Evolutionary conservation across 2,888 invertebrate genomes (phyloP).

Genomic region (Alsophila aescularia): DNA sequence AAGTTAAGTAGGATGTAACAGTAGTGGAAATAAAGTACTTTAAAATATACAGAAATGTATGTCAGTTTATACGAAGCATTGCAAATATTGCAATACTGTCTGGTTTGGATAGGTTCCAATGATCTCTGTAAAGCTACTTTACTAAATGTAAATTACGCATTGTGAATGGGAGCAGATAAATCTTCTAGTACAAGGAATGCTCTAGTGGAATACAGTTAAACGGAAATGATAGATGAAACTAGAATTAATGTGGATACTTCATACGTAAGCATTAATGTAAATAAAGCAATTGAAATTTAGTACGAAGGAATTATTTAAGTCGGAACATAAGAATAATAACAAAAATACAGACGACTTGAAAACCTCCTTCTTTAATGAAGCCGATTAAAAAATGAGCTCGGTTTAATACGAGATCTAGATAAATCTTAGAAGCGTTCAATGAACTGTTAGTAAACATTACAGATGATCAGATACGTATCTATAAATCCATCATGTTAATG

Average conservation of each 20-base stretch:
- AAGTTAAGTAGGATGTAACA: background rate
- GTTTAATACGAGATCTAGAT: conserved; percentile 11
- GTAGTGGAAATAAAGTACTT: conserved; percentile 7
- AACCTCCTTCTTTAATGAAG: too few relatives aligned
- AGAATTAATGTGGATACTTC: conserved; percentile 30
- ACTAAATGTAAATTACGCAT: conserved; percentile 47
- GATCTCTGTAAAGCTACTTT: conserved; percentile 41
- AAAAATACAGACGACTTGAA: too few relatives aligned
- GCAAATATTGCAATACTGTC: conserved; percentile 29
- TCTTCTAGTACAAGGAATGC: conserved; percentile 41
- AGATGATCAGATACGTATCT: conserved; percentile 15
- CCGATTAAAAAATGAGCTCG: conserved; percentile 18
- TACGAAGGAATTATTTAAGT: conserved; percentile 27
- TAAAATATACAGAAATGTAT: conserved; percentile 25
- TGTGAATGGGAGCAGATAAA: conserved; percentile 51
- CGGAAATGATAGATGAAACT: conserved; percentile 36
- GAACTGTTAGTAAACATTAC: conserved; percentile 16
- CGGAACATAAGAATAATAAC: conserved; percentile 16
- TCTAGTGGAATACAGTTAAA: conserved; percentile 42
- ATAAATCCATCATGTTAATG: conserved; percentile 17
- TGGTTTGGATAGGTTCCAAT: conserved; percentile 55
- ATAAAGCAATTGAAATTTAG: conserved; percentile 33
- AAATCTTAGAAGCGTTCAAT: conserved; percentile 9
- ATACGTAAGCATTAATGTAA: conserved; percentile 34
- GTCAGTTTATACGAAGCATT: conserved; percentile 24